Conservation (phyloP, 2,113 vertebrate species). For the Gallinago paraguaiae region DNA sequence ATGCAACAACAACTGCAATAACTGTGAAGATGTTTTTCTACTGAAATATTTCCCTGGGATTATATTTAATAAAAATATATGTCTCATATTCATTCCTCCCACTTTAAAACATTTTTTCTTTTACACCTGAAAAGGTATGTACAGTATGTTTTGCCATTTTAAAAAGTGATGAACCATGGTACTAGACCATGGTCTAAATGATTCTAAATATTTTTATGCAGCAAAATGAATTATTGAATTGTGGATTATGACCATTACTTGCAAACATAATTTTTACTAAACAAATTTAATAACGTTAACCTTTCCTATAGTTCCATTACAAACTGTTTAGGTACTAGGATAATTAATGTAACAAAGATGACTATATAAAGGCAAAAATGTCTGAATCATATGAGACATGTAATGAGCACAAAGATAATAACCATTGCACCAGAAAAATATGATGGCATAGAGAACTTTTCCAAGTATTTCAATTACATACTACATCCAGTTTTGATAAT, state of each 20-base stretch:
- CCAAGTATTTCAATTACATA: not conserved
- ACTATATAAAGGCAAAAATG: not conserved
- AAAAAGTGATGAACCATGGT: not conserved
- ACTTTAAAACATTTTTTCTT: not conserved
- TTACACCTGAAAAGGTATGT: not conserved
- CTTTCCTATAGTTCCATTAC: not conserved
- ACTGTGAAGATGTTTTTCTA: not conserved
- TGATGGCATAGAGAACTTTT: not conserved
- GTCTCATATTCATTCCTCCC: not conserved
- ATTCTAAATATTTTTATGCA: not conserved
- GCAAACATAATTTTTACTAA: not conserved
- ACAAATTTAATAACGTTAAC: not conserved
- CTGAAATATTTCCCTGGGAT: not conserved
- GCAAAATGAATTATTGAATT: not conserved
- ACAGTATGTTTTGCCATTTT: not conserved
- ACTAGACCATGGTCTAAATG: not conserved
- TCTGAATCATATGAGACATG: not conserved
- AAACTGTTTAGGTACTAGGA: not conserved
- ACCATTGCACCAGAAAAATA: not conserved
- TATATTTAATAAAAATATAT: not conserved
- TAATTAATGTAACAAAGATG: not conserved
- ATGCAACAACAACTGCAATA: not conserved
- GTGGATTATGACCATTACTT: not conserved
- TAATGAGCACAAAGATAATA: not conserved
- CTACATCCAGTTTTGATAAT: not conserved